Percentiles rank a stretch among this genome's conserved stretches.
These are phyloP conservation scores for Erebia palarica DNA, from an alignment of 2,888 invertebrate genomes.

Conservation along the genomic window DNA sequence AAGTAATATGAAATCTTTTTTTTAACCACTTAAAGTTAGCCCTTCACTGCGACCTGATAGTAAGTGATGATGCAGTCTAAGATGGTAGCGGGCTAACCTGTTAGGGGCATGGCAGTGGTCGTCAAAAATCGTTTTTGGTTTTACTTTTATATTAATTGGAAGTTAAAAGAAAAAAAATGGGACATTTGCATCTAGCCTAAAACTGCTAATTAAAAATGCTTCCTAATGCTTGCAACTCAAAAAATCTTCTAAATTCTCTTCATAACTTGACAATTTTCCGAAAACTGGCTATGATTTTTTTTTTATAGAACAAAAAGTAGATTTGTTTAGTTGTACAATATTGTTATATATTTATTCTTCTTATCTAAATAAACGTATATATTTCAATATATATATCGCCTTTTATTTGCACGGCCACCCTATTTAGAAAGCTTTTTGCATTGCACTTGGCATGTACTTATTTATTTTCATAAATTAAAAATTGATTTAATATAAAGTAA, in stretches of 20 bases:
- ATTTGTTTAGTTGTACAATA: constrained; percentile 41
- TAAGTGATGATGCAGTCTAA: too few relatives aligned
- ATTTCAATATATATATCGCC: constrained; percentile 49
- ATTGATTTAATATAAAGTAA: neutral
- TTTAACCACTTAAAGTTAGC: too few relatives aligned
- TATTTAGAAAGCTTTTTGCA: constrained; percentile 27
- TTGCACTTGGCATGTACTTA: constrained; percentile 30
- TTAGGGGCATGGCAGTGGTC: too few relatives aligned
- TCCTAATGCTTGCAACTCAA: constrained; percentile 48
- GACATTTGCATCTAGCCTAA: constrained; percentile 31
- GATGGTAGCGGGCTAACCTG: too few relatives aligned
- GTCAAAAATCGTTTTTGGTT: too few relatives aligned
- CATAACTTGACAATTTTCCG: constrained; percentile 12
- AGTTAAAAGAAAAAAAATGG: neutral
- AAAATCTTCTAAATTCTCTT: constrained; percentile 26
- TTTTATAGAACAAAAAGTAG: constrained; percentile 33
- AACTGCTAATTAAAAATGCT: constrained; percentile 58
- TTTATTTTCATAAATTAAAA: constrained; percentile 4
- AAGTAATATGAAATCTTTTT: too few relatives aligned
- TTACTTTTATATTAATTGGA: too few relatives aligned
- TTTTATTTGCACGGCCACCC: constrained; percentile 52
- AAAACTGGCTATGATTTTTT: constrained; percentile 23
- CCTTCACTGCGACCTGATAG: too few relatives aligned
- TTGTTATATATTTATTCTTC: constrained; percentile 46
- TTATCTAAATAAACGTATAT: constrained; percentile 55